Evolutionary conservation across 2,888 invertebrate species (phyloP).

Genomic region (Sphaerophoria rueppellii): DNA sequence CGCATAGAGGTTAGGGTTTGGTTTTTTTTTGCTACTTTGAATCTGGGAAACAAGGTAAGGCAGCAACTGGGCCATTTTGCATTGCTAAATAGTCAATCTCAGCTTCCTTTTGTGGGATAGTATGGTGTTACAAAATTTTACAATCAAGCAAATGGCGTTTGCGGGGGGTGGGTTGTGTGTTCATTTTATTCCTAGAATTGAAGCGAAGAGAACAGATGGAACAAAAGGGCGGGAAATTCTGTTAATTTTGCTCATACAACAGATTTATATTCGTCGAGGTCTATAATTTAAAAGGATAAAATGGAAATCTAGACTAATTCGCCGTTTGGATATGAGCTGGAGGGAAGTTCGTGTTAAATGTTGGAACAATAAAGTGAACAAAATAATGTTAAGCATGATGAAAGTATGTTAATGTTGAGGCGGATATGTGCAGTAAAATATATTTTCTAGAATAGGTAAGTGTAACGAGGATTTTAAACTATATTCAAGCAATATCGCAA

Average conservation of each 20-base stretch:
- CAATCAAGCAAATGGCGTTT: conserved; percentile 40
- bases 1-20: neutral
- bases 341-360: conserved; percentile 10
- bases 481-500: too few relatives aligned
- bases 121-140: conserved; percentile 27
- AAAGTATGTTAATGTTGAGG: too few relatives aligned
- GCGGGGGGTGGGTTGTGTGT: conserved; percentile 13
- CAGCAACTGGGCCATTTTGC: conserved; percentile 56
- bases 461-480: too few relatives aligned
- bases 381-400: neutral
- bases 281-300: conserved; percentile 66
- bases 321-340: conserved; percentile 55
- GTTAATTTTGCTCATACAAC: conserved; percentile 25
- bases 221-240: neutral
- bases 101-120: conserved; percentile 24
- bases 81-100: conserved; percentile 69
- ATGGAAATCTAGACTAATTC: conserved; percentile 67
- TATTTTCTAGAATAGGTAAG: too few relatives aligned
- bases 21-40: neutral
- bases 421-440: too few relatives aligned
- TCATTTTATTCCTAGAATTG: neutral
- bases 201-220: neutral
- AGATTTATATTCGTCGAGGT: conserved; percentile 34
- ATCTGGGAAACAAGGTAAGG: conserved; percentile 1
- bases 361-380: conserved; percentile 34